Percentiles rank a stretch among this genome's conserved stretches.
Evolutionary conservation across 2,113 vertebrate species (phyloP).

Genomic region (Lepidothrix coronata): DNA sequence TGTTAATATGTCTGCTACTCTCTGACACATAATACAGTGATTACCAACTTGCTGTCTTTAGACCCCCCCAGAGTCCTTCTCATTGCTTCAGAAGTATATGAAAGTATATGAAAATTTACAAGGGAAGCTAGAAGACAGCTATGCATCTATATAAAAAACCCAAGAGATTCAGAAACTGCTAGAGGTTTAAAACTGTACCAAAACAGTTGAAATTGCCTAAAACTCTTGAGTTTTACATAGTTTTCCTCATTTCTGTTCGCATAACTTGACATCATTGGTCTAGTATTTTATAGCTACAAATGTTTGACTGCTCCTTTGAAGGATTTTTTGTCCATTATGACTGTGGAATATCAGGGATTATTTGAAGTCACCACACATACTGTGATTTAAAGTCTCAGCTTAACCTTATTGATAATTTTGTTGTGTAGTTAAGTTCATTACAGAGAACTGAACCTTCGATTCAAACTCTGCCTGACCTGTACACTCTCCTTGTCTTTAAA

Average conservation of each 20-base stretch:
- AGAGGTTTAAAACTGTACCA: neutral
- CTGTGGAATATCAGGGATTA: neutral
- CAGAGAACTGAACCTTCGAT: neutral
- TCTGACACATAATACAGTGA: neutral
- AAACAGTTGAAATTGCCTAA: neutral
- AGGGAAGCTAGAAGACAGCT: neutral
- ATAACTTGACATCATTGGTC: neutral
- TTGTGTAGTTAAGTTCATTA: neutral
- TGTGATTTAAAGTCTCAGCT: neutral
- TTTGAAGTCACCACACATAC: neutral
- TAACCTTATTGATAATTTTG: neutral
- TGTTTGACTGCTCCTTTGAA: neutral
- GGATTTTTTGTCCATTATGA: neutral
- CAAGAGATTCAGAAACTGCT: neutral
- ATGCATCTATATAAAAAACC: accelerated
- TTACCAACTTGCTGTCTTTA: neutral
- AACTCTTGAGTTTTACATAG: accelerated
- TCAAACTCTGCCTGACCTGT: neutral
- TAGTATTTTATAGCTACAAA: neutral
- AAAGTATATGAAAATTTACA: neutral
- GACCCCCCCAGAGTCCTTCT: neutral
- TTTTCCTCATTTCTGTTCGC: neutral
- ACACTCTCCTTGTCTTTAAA: neutral
- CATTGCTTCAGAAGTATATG: neutral
- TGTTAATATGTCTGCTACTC: neutral